phyloP scores from a whole-genome alignment of 2,797 vertebrate species.

The Pipistrellus pipistrellus region DNA sequence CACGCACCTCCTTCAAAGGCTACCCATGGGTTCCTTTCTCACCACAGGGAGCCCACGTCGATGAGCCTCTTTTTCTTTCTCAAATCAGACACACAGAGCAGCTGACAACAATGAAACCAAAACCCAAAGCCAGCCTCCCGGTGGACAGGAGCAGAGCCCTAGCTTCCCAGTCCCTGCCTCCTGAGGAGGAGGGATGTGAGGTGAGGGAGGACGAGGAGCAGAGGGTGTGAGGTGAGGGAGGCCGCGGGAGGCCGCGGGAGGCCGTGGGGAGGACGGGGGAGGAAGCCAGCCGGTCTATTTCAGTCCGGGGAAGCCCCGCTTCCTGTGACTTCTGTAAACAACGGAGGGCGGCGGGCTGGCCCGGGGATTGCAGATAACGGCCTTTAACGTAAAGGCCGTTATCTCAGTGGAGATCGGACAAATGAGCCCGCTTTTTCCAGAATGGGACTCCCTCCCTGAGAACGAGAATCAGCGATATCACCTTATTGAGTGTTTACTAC shows the following conservation, averaged over 20 bases:
- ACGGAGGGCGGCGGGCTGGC: constrained; percentile 20
- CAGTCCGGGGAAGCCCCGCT: constrained; percentile 63
- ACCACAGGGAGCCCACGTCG: background rate
- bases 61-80: constrained; percentile 18
- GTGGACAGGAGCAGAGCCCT: background rate
- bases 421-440: constrained; percentile 35
- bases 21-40: background rate
- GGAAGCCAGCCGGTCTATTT: constrained; percentile 69
- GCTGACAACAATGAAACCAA: background rate
- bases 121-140: constrained; percentile 15
- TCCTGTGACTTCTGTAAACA: constrained; percentile 72
- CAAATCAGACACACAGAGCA: constrained; percentile 68
- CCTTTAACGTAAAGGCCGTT: constrained; percentile 32
- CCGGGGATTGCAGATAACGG: constrained; percentile 59
- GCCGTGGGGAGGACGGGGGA: too few relatives aligned
- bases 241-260: constrained; percentile 37
- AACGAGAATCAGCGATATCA: background rate
- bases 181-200: too few relatives aligned
- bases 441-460: background rate
- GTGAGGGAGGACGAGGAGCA: too few relatives aligned
- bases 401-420: constrained; percentile 10
- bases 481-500: background rate
- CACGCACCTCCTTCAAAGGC: constrained; percentile 49
- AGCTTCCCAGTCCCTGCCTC: constrained; percentile 16
- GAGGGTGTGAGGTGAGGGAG: background rate